Conservation (phyloP, 2,797 vertebrate species). For the Neomorphus geoffroyi region DNA sequence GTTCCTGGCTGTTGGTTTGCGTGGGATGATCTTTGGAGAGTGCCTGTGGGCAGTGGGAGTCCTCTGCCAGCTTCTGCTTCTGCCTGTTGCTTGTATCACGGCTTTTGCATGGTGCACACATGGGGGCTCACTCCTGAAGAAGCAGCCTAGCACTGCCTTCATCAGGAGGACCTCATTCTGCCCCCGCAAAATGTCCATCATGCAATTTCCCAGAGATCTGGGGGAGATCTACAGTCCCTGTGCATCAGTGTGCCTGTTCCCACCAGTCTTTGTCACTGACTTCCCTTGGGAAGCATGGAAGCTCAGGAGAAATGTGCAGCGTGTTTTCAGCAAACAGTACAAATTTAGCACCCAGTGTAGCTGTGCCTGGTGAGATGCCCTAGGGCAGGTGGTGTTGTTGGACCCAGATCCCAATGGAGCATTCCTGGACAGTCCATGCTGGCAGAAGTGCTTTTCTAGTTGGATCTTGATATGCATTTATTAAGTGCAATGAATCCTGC, state of each 20-base stretch:
- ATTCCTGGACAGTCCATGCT: neutral
- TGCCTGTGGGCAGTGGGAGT: neutral
- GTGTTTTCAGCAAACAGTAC: neutral
- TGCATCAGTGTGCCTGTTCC: neutral
- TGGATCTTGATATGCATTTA: neutral
- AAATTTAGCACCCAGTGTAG: rapidly evolving
- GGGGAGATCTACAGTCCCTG: neutral
- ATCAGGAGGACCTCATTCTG: neutral
- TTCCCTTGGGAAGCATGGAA: rapidly evolving
- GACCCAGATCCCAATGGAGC: neutral
- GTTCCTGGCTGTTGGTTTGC: neutral
- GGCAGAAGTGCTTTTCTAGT: neutral
- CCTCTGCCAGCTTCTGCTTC: rapidly evolving
- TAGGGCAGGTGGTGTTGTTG: neutral
- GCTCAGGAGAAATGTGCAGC: neutral
- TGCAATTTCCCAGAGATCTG: neutral
- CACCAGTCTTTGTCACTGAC: rapidly evolving
- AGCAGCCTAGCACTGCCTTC: neutral
- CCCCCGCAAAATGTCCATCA: neutral
- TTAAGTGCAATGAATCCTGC: neutral
- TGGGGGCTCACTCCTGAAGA: neutral
- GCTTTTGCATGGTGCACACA: rapidly evolving
- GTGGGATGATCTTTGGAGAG: neutral
- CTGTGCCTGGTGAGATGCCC: neutral
- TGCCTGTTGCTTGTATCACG: neutral